phyloP scores from a whole-genome alignment of 2,113 vertebrate genomes.

The Cyrtonyx montezumae region DNA sequence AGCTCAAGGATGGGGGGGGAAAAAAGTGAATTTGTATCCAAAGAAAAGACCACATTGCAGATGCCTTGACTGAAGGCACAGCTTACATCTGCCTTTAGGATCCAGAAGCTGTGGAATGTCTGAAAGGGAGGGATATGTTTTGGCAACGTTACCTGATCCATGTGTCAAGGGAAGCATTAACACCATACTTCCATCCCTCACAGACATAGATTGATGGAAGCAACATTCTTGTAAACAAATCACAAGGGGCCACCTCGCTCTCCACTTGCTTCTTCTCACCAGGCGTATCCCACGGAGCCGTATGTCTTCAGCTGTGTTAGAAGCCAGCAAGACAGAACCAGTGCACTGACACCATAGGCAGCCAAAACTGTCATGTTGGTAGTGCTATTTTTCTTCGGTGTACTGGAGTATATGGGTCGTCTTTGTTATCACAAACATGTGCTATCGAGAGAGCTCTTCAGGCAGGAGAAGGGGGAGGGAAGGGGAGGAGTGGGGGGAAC shows the following conservation, averaged over 20 bases:
- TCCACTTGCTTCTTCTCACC: neutral
- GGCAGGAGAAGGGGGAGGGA: neutral
- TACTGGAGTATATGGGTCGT: neutral
- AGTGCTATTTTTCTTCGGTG: neutral
- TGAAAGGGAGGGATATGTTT: slow-evolving; percentile 4
- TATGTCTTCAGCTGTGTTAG: neutral
- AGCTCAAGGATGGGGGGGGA: neutral
- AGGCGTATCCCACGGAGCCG: neutral
- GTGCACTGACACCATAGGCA: neutral
- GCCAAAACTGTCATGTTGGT: neutral
- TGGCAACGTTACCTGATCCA: slow-evolving; percentile 18
- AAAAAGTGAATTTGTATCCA: neutral
- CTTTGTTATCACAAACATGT: neutral
- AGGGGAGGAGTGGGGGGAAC: neutral
- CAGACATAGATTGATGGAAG: slow-evolving; percentile 20
- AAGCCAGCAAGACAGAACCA: neutral
- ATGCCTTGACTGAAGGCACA: slow-evolving; percentile 13
- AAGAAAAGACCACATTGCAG: neutral
- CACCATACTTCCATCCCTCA: neutral
- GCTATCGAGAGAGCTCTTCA: slow-evolving; percentile 15
- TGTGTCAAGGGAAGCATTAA: slow-evolving; percentile 60
- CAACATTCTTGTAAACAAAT: slow-evolving; percentile 20
- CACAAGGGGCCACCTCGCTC: neutral
- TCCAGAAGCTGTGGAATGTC: slow-evolving; percentile 57
- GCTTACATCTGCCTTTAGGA: slow-evolving; percentile 42